Percentiles rank a stretch among this genome's conserved stretches.
phyloP scores from a whole-genome alignment of 2,888 invertebrate species.

The Polyploca ridens region DNA sequence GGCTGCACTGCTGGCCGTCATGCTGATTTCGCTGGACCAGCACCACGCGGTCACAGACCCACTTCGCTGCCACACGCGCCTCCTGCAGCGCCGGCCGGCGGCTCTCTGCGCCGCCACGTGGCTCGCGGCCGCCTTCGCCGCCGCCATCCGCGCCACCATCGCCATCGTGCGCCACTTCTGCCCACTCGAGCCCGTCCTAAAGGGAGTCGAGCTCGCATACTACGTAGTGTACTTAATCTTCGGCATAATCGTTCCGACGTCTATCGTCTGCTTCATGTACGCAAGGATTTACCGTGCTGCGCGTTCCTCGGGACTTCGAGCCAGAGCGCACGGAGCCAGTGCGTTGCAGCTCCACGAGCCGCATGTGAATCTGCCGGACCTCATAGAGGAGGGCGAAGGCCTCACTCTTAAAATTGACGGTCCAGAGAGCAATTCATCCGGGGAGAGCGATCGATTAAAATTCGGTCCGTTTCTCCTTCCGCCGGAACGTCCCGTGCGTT shows the following conservation, averaged over 20 bases:
- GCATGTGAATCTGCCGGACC: conserved; percentile 68
- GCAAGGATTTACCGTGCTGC: conserved; percentile 90
- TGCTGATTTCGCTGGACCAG: conserved; percentile 81
- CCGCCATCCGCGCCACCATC: conserved; percentile 65
- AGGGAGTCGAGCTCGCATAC: conserved; percentile 66
- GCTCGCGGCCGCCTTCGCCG: conserved; percentile 74
- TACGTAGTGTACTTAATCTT: conserved; percentile 70
- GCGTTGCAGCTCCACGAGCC: conserved; percentile 82
- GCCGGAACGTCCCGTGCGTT: conserved; percentile 72
- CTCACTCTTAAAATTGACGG: conserved; percentile 75
- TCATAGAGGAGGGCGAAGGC: conserved; percentile 73
- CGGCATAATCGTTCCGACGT: conserved; percentile 75
- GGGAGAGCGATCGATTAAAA: conserved; percentile 59
- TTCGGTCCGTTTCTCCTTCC: conserved; percentile 78
- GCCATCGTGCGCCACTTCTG: conserved; percentile 63
- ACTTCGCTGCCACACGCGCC: conserved; percentile 78
- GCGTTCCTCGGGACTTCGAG: conserved; percentile 86
- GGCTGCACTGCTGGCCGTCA: conserved; percentile 69
- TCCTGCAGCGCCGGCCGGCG: conserved; percentile 74
- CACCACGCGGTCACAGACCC: conserved; percentile 82
- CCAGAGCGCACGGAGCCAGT: conserved; percentile 76
- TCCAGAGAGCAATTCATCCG: conserved; percentile 51
- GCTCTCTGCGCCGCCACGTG: conserved; percentile 82
- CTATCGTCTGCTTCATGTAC: conserved; percentile 90
- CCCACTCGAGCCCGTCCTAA: conserved; percentile 58